Percentiles rank a stretch among this genome's conserved stretches.
These are phyloP conservation scores for Bubo scandiacus DNA, from an alignment of 2,113 vertebrate species.

Conservation along the genomic window DNA sequence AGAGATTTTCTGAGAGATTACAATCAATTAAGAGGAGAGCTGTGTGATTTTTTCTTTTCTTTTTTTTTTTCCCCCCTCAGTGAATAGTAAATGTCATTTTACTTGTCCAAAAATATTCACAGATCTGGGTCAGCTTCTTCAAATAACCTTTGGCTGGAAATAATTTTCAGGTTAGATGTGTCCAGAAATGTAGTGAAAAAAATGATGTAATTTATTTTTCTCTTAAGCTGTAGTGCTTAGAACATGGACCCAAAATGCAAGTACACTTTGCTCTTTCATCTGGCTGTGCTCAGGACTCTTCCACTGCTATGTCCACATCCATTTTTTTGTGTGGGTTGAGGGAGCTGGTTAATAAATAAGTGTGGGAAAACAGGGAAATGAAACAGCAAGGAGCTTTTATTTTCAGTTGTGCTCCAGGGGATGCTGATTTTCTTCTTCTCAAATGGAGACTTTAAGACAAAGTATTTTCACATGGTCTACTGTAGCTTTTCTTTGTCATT, in stretches of 20 bases:
- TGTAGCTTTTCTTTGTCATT: not conserved
- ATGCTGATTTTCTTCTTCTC: not conserved
- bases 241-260: not conserved
- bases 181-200: not conserved
- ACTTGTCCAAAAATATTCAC: constrained; percentile 23
- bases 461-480: not conserved
- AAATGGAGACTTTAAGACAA: not conserved
- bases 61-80: not conserved
- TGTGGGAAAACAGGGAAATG: not conserved
- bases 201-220: not conserved
- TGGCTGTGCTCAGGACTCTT: not conserved
- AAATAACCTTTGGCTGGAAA: constrained; percentile 38
- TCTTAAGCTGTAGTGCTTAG: not conserved
- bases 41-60: not conserved
- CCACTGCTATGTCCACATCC: not conserved
- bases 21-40: not conserved
- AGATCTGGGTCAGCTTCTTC: constrained; percentile 33
- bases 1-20: constrained; percentile 10
- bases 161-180: constrained; percentile 2
- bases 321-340: not conserved
- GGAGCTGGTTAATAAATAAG: not conserved
- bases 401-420: not conserved
- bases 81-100: constrained; percentile 22
- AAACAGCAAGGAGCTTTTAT: not conserved
- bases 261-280: not conserved